Base-by-base conservation (phyloP, 2,113 vertebrate genomes). In the Microcebus tavaratra region DNA sequence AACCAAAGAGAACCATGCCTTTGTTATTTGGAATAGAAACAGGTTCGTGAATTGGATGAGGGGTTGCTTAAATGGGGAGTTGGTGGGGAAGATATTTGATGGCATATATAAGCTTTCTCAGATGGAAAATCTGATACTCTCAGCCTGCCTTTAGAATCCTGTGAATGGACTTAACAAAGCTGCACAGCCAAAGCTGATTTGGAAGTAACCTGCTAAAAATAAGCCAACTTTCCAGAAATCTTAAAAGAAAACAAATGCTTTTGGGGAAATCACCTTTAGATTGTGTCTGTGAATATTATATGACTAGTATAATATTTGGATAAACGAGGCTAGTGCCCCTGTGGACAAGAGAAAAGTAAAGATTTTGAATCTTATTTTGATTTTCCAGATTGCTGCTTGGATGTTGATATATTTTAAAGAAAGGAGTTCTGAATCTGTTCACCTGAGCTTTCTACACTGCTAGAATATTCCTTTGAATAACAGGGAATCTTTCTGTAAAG, bases 221-320 rank as follows among this genome's bases (percentile, higher is more conserved):
- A 95, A 92, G 70, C 3, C 21, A 63, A 29, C 25, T 39, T 88
- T 84, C 83, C 73, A 92, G 48, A 96, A 78, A 90, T 90, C 57
- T 76, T 42, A 80, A 73, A 88, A 78, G 36, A 67, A 94, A 94
- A 70, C 42, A 80, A 88, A n/a, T 50, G 9, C 25, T 85, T 50
- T 15, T 8, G 27, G 34, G 15, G 20, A 80, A 80, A 63, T 80
- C 73, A n/a, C 39, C 83, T 87, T 81, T 61, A 93, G 84, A 10
- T 87, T 67, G 48, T 95, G 36, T 67, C 76, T 90, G 31, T 90
- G 70, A 90, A 55, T 79, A 73, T 82, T 73, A 39, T 27, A 18
- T 10, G 21, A 85, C 42, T 73, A 61, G 34, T 80, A 36, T 81
- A 67, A 29, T 83, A 42, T 81, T 94, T 94, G 45, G 36, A 88